Evolutionary conservation across 2,113 vertebrate species (phyloP).

Genomic region (Pterocles gutturalis): DNA sequence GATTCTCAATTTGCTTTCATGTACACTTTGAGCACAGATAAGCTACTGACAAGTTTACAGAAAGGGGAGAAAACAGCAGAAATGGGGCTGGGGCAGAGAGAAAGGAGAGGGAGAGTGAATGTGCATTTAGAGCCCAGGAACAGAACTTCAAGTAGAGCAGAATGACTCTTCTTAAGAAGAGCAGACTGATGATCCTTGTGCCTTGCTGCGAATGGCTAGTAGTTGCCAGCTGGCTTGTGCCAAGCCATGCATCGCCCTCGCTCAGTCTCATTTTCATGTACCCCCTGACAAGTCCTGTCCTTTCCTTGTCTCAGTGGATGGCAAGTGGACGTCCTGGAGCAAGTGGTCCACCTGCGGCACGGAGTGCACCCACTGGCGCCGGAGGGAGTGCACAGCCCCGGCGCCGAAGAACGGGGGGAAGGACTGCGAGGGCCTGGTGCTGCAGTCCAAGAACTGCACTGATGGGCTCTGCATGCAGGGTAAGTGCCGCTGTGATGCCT

Average conservation of each 20-base stretch:
- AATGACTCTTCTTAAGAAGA: not conserved
- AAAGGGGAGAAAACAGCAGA: not conserved
- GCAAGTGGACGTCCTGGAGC: conserved; percentile 93
- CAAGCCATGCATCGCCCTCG: rapidly evolving
- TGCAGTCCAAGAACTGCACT: conserved; percentile 95
- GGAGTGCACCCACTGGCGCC: conserved; percentile 94
- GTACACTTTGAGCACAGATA: not conserved
- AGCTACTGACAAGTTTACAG: not conserved
- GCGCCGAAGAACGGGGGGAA: conserved; percentile 92
- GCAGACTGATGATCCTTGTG: not conserved
- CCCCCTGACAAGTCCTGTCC: not conserved
- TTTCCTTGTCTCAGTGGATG: conserved; percentile 85
- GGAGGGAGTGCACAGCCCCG: conserved; percentile 90
- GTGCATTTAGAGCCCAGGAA: not conserved
- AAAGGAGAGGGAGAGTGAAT: not conserved
- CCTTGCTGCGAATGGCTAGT: not conserved
- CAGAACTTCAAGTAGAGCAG: not conserved
- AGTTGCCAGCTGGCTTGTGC: not conserved
- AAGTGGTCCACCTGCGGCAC: conserved; percentile 96
- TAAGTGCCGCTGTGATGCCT: conserved; percentile 71
- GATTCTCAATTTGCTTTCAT: not conserved
- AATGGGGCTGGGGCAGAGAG: rapidly evolving
- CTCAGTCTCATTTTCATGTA: not conserved
- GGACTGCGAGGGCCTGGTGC: conserved; percentile 90
- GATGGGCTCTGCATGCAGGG: conserved; percentile 96